Conservation (phyloP, 2,113 vertebrate genomes). For the Castor canadensis region DNA sequence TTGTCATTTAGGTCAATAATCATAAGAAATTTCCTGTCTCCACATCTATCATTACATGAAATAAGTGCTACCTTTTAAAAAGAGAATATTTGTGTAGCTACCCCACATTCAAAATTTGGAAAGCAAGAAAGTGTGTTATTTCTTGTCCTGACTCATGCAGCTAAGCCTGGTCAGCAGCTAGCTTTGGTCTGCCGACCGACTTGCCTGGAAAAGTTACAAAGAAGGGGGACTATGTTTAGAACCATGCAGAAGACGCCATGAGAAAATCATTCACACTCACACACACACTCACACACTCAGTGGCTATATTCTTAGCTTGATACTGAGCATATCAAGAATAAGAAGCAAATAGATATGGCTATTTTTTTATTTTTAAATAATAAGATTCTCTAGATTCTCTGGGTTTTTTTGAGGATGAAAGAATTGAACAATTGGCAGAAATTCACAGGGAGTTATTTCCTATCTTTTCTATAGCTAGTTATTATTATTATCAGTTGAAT, state of each 20-base stretch:
- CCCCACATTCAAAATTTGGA: not conserved
- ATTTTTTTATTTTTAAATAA: not conserved
- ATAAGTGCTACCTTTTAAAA: not conserved
- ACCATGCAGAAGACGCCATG: not conserved
- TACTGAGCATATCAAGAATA: not conserved
- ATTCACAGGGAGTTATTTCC: not conserved
- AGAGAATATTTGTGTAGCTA: not conserved
- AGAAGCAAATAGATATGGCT: not conserved
- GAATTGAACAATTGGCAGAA: not conserved
- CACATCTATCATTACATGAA: not conserved
- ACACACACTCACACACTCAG: not conserved
- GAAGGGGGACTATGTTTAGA: not conserved
- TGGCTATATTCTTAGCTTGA: not conserved
- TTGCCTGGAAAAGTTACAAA: not conserved
- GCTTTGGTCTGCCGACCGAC: not conserved
- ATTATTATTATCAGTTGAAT: not conserved
- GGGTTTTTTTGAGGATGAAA: not conserved
- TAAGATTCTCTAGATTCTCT: not conserved
- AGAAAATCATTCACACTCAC: fast-evolving
- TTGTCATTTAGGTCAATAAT: not conserved
- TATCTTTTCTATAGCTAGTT: not conserved
- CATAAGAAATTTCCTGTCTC: not conserved
- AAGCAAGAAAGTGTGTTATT: not conserved
- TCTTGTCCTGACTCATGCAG: not conserved
- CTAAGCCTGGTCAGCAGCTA: not conserved